Percentiles rank a stretch among this genome's conserved stretches.
These are phyloP conservation scores for Aelia acuminata DNA, from an alignment of 2,888 invertebrate species.

Conservation along the genomic window DNA sequence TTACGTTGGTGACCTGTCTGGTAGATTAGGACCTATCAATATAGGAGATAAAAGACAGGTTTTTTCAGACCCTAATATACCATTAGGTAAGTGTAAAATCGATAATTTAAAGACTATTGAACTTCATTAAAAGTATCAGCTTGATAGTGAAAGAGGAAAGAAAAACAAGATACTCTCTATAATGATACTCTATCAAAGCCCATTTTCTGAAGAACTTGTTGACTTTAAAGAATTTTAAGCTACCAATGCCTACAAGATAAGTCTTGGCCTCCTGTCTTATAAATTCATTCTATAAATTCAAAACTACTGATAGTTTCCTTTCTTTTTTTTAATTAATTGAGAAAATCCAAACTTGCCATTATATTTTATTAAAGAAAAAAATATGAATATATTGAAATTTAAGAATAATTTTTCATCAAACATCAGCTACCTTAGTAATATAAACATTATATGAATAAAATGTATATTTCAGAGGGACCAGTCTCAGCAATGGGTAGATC, in stretches of 20 bases:
- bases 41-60: slow-evolving; percentile 84
- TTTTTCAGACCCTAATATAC: slow-evolving; percentile 89
- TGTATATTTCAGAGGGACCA: slow-evolving; percentile 73
- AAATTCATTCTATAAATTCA: too few species aligned
- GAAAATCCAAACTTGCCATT: neutral
- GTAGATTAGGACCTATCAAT: slow-evolving; percentile 85
- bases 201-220: too few species aligned
- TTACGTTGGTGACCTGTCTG: slow-evolving; percentile 91
- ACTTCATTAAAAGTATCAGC: neutral
- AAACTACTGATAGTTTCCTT: too few species aligned
- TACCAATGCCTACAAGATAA: too few species aligned
- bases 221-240: too few species aligned
- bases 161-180: too few species aligned
- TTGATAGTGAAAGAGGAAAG: too few species aligned
- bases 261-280: too few species aligned
- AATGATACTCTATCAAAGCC: too few species aligned
- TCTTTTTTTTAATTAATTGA: neutral
- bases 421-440: too few species aligned
- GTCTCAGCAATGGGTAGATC: slow-evolving; percentile 87
- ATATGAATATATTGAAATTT: too few species aligned
- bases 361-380: neutral
- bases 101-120: neutral
- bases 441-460: too few species aligned
- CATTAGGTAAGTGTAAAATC: slow-evolving; percentile 73
- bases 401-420: neutral